Evolutionary conservation across 2,888 invertebrate genomes (phyloP).

Genomic region (Drosophila lutescens): DNA sequence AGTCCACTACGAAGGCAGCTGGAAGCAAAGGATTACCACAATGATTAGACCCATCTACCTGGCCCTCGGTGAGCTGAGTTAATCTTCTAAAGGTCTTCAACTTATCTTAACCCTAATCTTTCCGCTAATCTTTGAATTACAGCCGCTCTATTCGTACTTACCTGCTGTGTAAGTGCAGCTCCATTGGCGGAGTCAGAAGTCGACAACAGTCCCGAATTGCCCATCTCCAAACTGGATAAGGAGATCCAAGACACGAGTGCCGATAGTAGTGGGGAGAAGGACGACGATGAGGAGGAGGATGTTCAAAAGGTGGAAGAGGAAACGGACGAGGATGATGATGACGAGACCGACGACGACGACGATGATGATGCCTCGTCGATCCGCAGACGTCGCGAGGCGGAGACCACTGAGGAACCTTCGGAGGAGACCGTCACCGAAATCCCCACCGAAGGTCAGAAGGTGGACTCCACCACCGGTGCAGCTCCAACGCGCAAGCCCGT

Average conservation of each 20-base stretch:
- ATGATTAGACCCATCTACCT: slow-evolving; percentile 65
- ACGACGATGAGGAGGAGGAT: slow-evolving; percentile 72
- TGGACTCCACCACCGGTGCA: slow-evolving; percentile 12
- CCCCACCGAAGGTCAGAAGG: slow-evolving; percentile 38
- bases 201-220: slow-evolving; percentile 33
- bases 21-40: slow-evolving; percentile 51
- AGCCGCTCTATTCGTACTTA: slow-evolving; percentile 54
- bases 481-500: slow-evolving; percentile 76
- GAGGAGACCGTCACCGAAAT: slow-evolving; percentile 41
- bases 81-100: background rate
- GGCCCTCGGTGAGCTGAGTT: slow-evolving; percentile 56
- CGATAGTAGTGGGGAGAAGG: slow-evolving; percentile 62
- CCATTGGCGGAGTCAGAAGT: slow-evolving; percentile 31
- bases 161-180: slow-evolving; percentile 49
- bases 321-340: slow-evolving; percentile 44
- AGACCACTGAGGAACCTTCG: slow-evolving; percentile 12
- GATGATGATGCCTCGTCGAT: slow-evolving; percentile 53
- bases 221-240: slow-evolving; percentile 39
- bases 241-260: slow-evolving; percentile 39
- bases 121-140: background rate
- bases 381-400: slow-evolving; percentile 63
- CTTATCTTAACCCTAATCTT: background rate
- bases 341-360: slow-evolving; percentile 51
- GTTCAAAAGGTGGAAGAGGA: slow-evolving; percentile 44
- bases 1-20: slow-evolving; percentile 55